Evolutionary conservation across 2,113 vertebrate species (phyloP).

Genomic region (Oreotrochilus melanogaster): DNA sequence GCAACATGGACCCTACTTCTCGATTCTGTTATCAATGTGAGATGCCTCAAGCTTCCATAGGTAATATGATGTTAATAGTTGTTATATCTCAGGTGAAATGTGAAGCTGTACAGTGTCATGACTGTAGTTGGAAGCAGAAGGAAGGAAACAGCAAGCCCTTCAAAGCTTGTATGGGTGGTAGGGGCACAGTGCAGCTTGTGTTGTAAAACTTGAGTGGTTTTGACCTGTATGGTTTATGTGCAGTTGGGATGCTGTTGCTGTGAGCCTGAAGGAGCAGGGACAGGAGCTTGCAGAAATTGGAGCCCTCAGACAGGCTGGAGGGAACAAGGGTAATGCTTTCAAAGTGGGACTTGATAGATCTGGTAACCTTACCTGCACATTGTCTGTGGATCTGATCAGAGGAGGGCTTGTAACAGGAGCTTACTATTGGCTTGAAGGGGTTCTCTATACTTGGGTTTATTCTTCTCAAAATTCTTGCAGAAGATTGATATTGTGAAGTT

Average conservation of each 20-base stretch:
- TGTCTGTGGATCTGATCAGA: background rate
- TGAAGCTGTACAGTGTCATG: background rate
- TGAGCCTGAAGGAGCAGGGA: background rate
- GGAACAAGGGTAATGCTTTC: accelerated
- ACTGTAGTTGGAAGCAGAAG: background rate
- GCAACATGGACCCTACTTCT: background rate
- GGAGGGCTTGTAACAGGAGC: background rate
- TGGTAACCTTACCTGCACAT: background rate
- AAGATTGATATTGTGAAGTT: background rate
- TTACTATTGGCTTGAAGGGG: background rate
- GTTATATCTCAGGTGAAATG: background rate
- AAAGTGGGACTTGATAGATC: background rate
- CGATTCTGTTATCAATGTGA: background rate
- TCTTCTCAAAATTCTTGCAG: background rate
- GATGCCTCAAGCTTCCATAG: background rate
- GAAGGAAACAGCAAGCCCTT: background rate
- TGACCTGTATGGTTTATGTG: background rate
- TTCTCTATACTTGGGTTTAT: background rate
- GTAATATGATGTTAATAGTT: background rate
- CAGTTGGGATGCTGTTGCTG: background rate
- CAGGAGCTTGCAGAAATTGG: background rate
- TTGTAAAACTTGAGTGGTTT: background rate
- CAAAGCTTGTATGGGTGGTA: background rate
- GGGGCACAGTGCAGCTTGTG: background rate
- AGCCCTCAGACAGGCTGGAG: accelerated